phyloP scores from a whole-genome alignment of 2,797 vertebrate genomes.

The Cetoscarus ocellatus region DNA sequence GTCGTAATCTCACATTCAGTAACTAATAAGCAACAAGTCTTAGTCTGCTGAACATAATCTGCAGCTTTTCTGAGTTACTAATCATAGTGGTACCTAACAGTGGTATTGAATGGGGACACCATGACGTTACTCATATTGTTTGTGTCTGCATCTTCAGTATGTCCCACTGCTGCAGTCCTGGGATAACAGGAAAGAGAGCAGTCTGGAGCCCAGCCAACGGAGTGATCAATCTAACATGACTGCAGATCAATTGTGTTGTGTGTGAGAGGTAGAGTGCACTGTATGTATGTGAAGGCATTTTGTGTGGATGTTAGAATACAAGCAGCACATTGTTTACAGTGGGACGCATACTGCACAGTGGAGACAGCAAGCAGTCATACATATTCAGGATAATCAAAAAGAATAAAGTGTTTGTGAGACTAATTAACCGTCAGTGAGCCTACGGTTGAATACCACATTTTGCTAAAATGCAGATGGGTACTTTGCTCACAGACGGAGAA shows the following conservation, averaged over 20 bases:
- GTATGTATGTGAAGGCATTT: slow-evolving; percentile 16
- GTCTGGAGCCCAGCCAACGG: slow-evolving; percentile 38
- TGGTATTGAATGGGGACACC: background rate
- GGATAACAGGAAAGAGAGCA: slow-evolving; percentile 34
- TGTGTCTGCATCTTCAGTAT: too few species aligned
- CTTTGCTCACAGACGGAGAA: background rate
- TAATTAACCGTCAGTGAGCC: background rate
- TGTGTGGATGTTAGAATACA: background rate
- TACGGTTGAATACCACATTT: background rate
- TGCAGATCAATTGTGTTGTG: background rate
- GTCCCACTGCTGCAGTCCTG: slow-evolving; percentile 16
- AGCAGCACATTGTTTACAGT: background rate
- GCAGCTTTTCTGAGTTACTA: slow-evolving; percentile 18
- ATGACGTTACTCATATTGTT: background rate
- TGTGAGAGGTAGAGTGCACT: slow-evolving; percentile 15
- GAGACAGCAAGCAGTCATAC: background rate
- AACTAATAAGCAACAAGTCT: slow-evolving; percentile 16
- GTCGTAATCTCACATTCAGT: slow-evolving; percentile 21
- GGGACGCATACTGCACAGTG: background rate
- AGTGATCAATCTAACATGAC: slow-evolving; percentile 48
- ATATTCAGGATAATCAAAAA: background rate
- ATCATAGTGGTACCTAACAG: background rate
- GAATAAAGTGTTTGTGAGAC: background rate
- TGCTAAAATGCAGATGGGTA: background rate
- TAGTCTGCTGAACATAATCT: background rate